Percentiles rank a stretch among this genome's conserved stretches.
These are phyloP conservation scores for Nomada hirtipes DNA, from an alignment of 2,888 invertebrate species.

Conservation along the genomic window DNA sequence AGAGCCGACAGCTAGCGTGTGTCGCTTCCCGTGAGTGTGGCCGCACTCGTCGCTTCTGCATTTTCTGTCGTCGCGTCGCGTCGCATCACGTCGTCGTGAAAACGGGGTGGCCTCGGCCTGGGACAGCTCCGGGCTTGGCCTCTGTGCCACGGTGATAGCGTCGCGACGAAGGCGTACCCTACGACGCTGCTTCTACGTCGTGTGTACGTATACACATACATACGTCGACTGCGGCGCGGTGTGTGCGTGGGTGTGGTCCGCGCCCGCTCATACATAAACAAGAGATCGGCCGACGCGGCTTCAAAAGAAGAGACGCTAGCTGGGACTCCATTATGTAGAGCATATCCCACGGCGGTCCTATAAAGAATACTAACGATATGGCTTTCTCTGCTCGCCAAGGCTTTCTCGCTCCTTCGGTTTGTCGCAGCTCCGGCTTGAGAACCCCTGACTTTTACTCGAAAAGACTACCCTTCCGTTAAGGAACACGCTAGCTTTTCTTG, in stretches of 20 bases:
- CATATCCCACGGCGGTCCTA: constrained; percentile 83
- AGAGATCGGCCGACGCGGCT: constrained; percentile 83
- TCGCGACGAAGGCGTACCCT: constrained; percentile 53
- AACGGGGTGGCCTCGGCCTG: constrained; percentile 57
- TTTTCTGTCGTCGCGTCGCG: constrained; percentile 64
- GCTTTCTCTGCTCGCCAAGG: constrained; percentile 76
- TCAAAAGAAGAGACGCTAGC: constrained; percentile 83
- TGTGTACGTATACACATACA: neutral
- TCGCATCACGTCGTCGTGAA: constrained; percentile 66
- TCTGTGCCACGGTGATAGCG: constrained; percentile 38
- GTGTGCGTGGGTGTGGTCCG: constrained; percentile 78
- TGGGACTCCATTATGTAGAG: constrained; percentile 84
- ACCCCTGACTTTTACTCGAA: constrained; percentile 33
- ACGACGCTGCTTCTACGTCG: neutral
- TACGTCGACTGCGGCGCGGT: neutral
- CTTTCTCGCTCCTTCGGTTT: constrained; percentile 38
- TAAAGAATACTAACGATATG: constrained; percentile 84
- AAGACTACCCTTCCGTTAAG: constrained; percentile 41
- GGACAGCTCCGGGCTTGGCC: constrained; percentile 53
- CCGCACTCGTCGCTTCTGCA: constrained; percentile 46
- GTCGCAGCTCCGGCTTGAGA: constrained; percentile 22
- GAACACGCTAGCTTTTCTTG: constrained; percentile 4
- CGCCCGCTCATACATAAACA: constrained; percentile 84
- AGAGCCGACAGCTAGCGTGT: constrained; percentile 64
- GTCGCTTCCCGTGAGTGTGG: constrained; percentile 73